Evolutionary conservation across 92 coral and sea anemone genomes (phyloP), one percentile per base, ranked within the genome.

Genomic region (Umimayanthus chanpuru): DNA sequence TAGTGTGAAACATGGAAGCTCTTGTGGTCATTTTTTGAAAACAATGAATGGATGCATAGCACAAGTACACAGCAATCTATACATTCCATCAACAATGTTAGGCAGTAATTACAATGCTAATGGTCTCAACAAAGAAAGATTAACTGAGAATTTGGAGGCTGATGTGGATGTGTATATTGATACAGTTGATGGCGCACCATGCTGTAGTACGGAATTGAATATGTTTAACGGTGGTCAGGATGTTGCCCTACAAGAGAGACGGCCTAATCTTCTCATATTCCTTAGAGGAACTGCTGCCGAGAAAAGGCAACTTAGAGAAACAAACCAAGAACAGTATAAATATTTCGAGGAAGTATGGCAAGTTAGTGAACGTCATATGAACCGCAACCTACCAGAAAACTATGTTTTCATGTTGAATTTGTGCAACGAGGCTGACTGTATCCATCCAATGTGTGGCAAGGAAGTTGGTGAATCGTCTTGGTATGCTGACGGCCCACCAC

Each of bases 341-440:
- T 88, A 88, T 79, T 91, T 91, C 32, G 86, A 91, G 78, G 77
- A 73, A 61, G 89, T 88, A 70, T 91, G 93, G 91, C 53, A 26
- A n/a, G 91, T 88, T 18, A 85, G 89, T n/a, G 79, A 91, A 44
- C 79, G 79, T 12, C 93, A 91, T 78, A 91, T 91, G 88, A 86
- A 90, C 73, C 53, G 43, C 12, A 43, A 86, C 3, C 76, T 87
- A 18, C 91, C 93, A 39, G 90, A 73, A 73, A 88, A 91, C 71
- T 85, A 89, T 86, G 87, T 85, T 32, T 90, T 90, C 56, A 90
- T 90, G 90, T 85, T 91, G 64, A 91, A 74, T 40, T 66, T 88
- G 14, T 88, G 91, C 68, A 65, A 88, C 55, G 76, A 91, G 65
- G 76, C 81, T 7, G 90, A 80, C 12, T 91, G 91, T 71, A 50